Base-by-base conservation (phyloP, 1,140 invertebrate genomes). In the Pissodes strobi region DNA sequence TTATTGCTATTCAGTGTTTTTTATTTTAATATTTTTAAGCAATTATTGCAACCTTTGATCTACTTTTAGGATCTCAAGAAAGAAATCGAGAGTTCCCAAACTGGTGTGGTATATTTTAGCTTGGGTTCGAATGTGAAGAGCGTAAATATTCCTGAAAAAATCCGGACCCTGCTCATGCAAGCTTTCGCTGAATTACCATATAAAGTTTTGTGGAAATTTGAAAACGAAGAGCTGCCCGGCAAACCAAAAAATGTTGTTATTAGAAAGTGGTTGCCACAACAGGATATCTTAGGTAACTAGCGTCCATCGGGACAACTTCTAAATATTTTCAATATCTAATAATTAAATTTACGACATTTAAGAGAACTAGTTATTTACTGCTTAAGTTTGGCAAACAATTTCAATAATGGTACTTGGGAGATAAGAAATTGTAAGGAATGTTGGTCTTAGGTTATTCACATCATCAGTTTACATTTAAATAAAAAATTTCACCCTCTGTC, bases 281-380 rank as follows among this genome's bases (percentile, higher is more conserved):
- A 85, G 60, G 88, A 88, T 70, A 80, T 90, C 63, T 74, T 90
- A 66, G 82, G 87, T 88, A 76, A n/a, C n/a, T n/a, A n/a, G n/a
- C n/a, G n/a, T n/a, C n/a, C n/a, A n/a, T n/a, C n/a, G n/a, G n/a
- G n/a, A n/a, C n/a, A n/a, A n/a, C n/a, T n/a, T n/a, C n/a, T n/a
- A n/a, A n/a, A n/a, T n/a, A n/a, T n/a, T n/a, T n/a, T n/a, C n/a
- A n/a, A n/a, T n/a, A n/a, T n/a, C n/a, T n/a, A n/a, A n/a, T n/a
- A n/a, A n/a, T n/a, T n/a, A n/a, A n/a, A n/a, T n/a, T n/a, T n/a
- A n/a, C n/a, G n/a, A n/a, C n/a, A n/a, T n/a, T n/a, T n/a, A n/a
- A n/a, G n/a, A n/a, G n/a, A n/a, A n/a, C n/a, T n/a, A n/a, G n/a
- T n/a, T n/a, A n/a, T n/a, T n/a, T n/a, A n/a, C n/a, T n/a, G n/a